Percentiles rank a stretch among this genome's conserved stretches.
These are phyloP conservation scores for Lampris megalopsis DNA, from an alignment of 2,113 vertebrate species.

Conservation along the genomic window DNA sequence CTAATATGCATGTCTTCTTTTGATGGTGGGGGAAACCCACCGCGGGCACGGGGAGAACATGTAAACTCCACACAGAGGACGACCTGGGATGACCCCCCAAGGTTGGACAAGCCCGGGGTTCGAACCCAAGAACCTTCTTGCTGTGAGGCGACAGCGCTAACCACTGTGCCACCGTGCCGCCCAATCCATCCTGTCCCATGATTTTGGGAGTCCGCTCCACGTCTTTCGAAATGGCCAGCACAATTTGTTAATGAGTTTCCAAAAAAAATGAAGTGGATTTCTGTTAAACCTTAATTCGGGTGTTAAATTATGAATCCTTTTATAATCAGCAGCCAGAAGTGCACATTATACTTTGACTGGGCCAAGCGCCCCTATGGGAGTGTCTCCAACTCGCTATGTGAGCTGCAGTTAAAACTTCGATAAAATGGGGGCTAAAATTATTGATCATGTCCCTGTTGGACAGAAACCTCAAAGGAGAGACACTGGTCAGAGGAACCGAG, in stretches of 20 bases:
- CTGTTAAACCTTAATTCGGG: slow-evolving; percentile 20
- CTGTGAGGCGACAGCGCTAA: too few relatives aligned
- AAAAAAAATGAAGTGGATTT: slow-evolving; percentile 1
- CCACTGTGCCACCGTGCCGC: too few relatives aligned
- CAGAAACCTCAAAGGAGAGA: slow-evolving; percentile 34
- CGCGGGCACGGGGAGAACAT: too few relatives aligned
- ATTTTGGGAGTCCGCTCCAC: not conserved
- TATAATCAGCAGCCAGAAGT: slow-evolving; percentile 30
- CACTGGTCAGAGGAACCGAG: slow-evolving; percentile 56
- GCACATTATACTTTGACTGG: not conserved
- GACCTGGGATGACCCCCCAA: too few relatives aligned
- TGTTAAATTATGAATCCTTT: slow-evolving; percentile 26
- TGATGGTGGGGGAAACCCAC: too few relatives aligned
- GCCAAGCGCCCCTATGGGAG: slow-evolving; percentile 18
- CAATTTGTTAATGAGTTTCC: slow-evolving; percentile 17
- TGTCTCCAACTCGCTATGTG: slow-evolving; percentile 36
- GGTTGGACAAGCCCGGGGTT: too few relatives aligned
- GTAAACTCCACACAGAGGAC: too few relatives aligned
- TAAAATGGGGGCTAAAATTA: slow-evolving; percentile 54
- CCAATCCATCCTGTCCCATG: too few relatives aligned
- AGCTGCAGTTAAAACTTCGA: slow-evolving; percentile 53
- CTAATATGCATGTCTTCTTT: too few relatives aligned
- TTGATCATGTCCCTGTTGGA: slow-evolving; percentile 47
- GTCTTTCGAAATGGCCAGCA: slow-evolving; percentile 16
- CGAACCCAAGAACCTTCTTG: too few relatives aligned